These are phyloP conservation scores for Pseudomugil tenellus DNA, from an alignment of 2,797 vertebrate genomes.

Conservation along the genomic window DNA sequence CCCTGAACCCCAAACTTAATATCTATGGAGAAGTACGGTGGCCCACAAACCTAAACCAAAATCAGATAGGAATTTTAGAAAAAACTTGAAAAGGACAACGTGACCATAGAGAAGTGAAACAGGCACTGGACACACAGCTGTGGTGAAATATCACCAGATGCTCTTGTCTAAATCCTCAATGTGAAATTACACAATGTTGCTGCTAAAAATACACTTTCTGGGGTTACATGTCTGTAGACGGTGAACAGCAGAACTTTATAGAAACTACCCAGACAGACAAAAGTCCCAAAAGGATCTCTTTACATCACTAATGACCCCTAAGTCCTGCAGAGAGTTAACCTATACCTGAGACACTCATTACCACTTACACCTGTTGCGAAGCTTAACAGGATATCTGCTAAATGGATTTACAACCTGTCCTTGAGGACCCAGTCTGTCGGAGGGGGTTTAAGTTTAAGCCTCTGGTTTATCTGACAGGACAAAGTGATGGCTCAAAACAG, in stretches of 20 bases:
- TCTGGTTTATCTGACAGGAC: constrained; percentile 47
- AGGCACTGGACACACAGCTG: constrained; percentile 1
- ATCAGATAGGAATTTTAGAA: neutral
- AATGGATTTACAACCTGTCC: constrained; percentile 62
- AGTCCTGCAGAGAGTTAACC: constrained; percentile 41
- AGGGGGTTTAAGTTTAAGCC: constrained; percentile 43
- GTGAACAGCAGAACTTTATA: constrained; percentile 44
- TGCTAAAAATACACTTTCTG: constrained; percentile 4
- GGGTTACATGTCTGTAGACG: constrained; percentile 15
- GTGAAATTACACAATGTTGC: neutral
- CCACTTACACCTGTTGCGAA: constrained; percentile 71
- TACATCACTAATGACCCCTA: constrained; percentile 50
- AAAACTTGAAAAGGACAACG: neutral
- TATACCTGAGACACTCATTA: constrained; percentile 47
- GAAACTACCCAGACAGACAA: constrained; percentile 41
- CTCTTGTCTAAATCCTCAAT: constrained; percentile 2
- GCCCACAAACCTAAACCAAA: constrained; percentile 16
- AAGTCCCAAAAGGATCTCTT: constrained; percentile 48
- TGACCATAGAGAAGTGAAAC: constrained; percentile 19
- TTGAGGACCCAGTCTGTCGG: constrained; percentile 49
- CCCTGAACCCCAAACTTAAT: neutral
- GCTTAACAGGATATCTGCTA: constrained; percentile 63
- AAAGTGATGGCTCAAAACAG: constrained; percentile 44
- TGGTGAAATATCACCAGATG: constrained; percentile 7
- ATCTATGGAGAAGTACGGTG: constrained; percentile 9